Percentiles rank a stretch among this genome's conserved stretches.
phyloP scores from a whole-genome alignment of 1,140 invertebrate species.

The Drosophila nebulosa region DNA sequence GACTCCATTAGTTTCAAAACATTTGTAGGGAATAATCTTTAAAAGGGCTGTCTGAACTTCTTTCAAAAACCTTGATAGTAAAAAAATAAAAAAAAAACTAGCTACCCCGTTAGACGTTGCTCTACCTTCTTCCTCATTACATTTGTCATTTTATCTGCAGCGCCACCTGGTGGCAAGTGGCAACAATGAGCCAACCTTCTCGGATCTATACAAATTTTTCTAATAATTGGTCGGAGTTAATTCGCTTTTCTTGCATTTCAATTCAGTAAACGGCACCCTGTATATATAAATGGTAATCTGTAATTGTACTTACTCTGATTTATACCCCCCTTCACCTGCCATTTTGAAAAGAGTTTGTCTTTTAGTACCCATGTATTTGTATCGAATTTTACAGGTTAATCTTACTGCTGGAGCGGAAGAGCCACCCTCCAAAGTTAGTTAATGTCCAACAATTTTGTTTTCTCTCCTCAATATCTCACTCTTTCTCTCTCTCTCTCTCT shows the following conservation, averaged over 20 bases:
- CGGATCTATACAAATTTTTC: too few species aligned
- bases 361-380: slow-evolving; percentile 53
- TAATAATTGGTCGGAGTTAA: too few species aligned
- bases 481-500: not conserved
- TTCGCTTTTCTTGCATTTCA: not conserved
- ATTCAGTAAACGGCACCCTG: not conserved
- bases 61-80: too few species aligned
- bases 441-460: slow-evolving; percentile 33
- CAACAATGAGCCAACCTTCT: too few species aligned
- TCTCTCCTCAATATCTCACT: slow-evolving; percentile 1
- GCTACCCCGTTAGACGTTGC: too few species aligned
- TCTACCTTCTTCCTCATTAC: too few species aligned
- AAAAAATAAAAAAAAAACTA: too few species aligned
- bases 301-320: not conserved
- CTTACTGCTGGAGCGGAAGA: slow-evolving; percentile 80
- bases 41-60: too few species aligned
- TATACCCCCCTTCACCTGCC: not conserved
- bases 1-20: too few species aligned
- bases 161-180: too few species aligned
- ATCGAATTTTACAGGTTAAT: slow-evolving; percentile 77
- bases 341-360: slow-evolving; percentile 9
- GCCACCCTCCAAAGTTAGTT: slow-evolving; percentile 80
- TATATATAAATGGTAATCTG: not conserved
- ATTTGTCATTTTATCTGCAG: too few species aligned
- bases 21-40: too few species aligned